A percentile compares a stretch with the other conserved stretches of the same genome.
phyloP scores from a whole-genome alignment of 2,113 vertebrate genomes.

The Laterallus jamaicensis region DNA sequence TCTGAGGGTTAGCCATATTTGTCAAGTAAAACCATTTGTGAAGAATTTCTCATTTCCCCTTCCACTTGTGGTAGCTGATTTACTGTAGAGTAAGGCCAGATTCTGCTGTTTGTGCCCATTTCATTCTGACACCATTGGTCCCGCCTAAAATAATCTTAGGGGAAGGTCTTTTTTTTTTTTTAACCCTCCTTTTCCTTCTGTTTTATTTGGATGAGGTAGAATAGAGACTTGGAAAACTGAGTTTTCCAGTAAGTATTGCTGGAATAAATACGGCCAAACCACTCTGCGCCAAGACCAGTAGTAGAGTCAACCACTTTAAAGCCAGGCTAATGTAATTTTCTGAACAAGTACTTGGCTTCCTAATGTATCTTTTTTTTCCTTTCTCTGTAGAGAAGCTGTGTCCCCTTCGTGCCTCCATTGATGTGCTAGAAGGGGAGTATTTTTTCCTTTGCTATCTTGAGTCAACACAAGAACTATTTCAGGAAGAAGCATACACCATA shows the following conservation, averaged over 20 bases:
- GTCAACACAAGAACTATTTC: neutral
- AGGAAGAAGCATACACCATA: neutral
- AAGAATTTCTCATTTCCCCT: neutral
- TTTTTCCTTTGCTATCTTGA: conserved; percentile 67
- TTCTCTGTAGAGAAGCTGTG: conserved; percentile 56
- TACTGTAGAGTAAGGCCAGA: neutral
- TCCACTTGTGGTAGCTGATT: neutral
- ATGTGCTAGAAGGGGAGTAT: conserved; percentile 70
- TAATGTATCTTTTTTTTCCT: neutral
- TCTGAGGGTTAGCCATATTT: neutral
- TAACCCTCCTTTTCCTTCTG: neutral
- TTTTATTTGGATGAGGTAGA: neutral
- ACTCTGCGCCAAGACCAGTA: neutral
- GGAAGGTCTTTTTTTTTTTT: neutral
- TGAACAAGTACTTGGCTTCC: neutral
- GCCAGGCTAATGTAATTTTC: neutral
- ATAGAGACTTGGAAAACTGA: neutral
- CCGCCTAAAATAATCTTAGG: neutral
- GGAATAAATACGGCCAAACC: neutral
- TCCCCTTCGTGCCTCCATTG: conserved; percentile 2
- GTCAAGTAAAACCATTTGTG: neutral
- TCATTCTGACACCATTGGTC: neutral
- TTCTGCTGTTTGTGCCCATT: neutral
- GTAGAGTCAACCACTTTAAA: neutral
- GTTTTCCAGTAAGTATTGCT: neutral